Evolutionary conservation across 64 coral and sea anemone genomes (phyloP), one percentile per base, ranked within the genome.

Genomic region (Anthopleura sola): DNA sequence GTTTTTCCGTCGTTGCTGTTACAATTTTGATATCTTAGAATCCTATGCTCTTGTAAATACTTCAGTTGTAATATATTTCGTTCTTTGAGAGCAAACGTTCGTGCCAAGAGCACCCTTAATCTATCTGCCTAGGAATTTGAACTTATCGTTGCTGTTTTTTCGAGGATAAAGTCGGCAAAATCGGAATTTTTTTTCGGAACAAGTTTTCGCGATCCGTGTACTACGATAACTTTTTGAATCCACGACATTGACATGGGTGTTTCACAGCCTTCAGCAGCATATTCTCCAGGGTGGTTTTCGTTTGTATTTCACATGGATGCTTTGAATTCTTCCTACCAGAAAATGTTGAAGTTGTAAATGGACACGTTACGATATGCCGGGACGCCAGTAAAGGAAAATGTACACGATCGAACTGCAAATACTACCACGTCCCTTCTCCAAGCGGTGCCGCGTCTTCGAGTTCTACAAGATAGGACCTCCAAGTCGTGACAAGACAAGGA

Each of bases 331-430:
- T 68, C 24, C 60, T 97, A 86, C 49, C 79, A 99, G 97, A 91
- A 86, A 95, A 87, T 99, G 93, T 99, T 34, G 97, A 99, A 81
- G 90, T 99, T 11, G 64, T 94, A 78, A 90, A 99, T 92, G 97
- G 97, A 8, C 91, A 88, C 79, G 97, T 99, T 39, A 99, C 97
- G 37, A 86, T 99, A 38, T 99, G 97, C 60, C 68, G 93, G 36
- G 97, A 99, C 75, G 97, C 97, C 81, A 86, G 89, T 32, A 99
- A 99, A 88, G 97, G 97, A 50, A 99, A 95, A 51, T 99, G 97
- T 78, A 87, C 85, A 38, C 90, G 97, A 90, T 62, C 97, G 77
- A 91, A 90, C 49, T 99, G 97, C 84, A 99, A 99, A 81, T 99
- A 99, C 75, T 99, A 99, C 55, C 97, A 99, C 82, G 83, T 83